Percentiles rank a stretch among this genome's conserved stretches.
phyloP scores from a whole-genome alignment of 2,113 vertebrate species.

The Donacobius atricapilla region DNA sequence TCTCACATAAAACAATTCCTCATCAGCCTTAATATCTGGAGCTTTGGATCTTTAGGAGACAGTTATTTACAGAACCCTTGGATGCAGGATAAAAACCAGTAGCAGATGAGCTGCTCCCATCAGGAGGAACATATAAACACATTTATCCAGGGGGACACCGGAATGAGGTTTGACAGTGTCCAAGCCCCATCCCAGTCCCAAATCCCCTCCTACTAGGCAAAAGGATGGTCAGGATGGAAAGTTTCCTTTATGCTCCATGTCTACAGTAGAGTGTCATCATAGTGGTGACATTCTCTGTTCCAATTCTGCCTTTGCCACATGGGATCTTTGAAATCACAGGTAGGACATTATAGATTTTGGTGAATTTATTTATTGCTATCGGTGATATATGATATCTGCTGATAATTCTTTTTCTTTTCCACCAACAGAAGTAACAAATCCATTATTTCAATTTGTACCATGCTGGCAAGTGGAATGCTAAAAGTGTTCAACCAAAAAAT shows the following conservation, averaged over 20 bases:
- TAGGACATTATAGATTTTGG: neutral
- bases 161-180: neutral
- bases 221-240: neutral
- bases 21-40: neutral
- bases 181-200: neutral
- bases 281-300: neutral
- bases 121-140: neutral
- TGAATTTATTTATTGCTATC: neutral
- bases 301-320: neutral
- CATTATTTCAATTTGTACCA: neutral
- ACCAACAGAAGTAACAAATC: neutral
- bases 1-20: neutral
- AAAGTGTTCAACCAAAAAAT: neutral
- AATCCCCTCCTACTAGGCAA: neutral
- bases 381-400: neutral
- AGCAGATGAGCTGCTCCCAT: neutral
- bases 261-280: neutral
- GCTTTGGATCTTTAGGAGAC: neutral
- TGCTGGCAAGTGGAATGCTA: neutral
- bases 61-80: neutral
- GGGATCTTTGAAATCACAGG: neutral
- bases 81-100: neutral
- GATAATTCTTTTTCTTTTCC: neutral
- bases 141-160: neutral
- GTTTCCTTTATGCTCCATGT: neutral